Percentiles rank a stretch among this genome's conserved stretches.
Evolutionary conservation across 1,140 invertebrate genomes (phyloP).

Genomic region (Yoshiicerus persimilis): DNA sequence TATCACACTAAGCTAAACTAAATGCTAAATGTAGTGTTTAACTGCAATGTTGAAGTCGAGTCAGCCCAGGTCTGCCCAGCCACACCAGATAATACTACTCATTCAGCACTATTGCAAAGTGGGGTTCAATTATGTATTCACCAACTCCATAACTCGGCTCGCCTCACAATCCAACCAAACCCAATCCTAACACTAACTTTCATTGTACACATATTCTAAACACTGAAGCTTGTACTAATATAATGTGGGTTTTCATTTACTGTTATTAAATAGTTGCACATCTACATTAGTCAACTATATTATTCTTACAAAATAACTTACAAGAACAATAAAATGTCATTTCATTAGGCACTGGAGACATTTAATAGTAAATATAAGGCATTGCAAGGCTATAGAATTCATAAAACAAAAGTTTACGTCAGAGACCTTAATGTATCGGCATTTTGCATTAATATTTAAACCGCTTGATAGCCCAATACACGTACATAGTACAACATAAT

Average conservation of each 20-base stretch:
- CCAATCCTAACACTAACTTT: not conserved
- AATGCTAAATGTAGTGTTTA: not conserved
- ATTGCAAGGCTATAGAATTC: not conserved
- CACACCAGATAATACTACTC: constrained; percentile 12
- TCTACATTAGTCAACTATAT: not conserved
- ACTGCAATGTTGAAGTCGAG: not conserved
- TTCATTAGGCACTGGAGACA: not conserved
- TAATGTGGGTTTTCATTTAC: not conserved
- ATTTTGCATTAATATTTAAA: no score
- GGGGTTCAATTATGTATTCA: constrained; percentile 17
- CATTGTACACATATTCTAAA: no score
- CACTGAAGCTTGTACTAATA: not conserved
- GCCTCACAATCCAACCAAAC: not conserved
- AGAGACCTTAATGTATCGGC: no score
- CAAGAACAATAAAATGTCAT: not conserved
- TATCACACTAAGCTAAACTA: no score
- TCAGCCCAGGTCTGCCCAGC: constrained; percentile 7
- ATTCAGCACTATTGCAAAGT: constrained; percentile 4
- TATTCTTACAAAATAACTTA: not conserved
- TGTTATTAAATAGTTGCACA: not conserved
- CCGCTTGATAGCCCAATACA: no score
- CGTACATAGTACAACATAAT: no score
- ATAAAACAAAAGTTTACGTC: no score
- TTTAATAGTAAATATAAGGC: not conserved
- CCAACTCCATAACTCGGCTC: not conserved